Conservation (phyloP, 2,888 invertebrate species). For the Portevinia maculata region DNA sequence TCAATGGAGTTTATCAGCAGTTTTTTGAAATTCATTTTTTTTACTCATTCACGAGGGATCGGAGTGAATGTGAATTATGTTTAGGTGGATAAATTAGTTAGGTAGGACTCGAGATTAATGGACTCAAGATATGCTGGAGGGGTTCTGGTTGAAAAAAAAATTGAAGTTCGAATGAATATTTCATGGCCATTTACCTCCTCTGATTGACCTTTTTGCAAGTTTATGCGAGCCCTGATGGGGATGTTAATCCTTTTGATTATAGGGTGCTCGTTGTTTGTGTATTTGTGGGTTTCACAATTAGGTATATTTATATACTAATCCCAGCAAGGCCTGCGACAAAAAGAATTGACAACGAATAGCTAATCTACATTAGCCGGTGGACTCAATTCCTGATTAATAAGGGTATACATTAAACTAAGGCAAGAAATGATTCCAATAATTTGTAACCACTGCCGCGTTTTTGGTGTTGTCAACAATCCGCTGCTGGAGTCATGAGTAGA, state of each 20-base stretch:
- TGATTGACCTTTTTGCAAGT: background rate
- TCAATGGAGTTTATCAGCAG: constrained; percentile 59
- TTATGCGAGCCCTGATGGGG: background rate
- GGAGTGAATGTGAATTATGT: constrained; percentile 35
- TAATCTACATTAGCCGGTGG: too few species aligned
- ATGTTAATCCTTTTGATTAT: background rate
- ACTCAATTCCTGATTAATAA: too few species aligned
- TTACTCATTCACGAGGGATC: constrained; percentile 17
- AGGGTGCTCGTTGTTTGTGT: too few species aligned
- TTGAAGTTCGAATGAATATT: constrained; percentile 1
- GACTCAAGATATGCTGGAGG: constrained; percentile 16
- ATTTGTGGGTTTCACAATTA: too few species aligned
- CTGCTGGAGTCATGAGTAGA: too few species aligned
- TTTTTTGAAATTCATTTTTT: background rate
- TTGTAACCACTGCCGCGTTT: too few species aligned
- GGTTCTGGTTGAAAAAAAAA: background rate
- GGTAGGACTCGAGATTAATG: constrained; percentile 26
- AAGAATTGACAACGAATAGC: too few species aligned
- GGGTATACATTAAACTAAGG: too few species aligned
- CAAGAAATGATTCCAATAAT: too few species aligned
- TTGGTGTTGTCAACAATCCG: too few species aligned
- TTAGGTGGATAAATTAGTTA: constrained; percentile 39
- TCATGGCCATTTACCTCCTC: background rate
- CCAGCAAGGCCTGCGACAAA: too few species aligned
- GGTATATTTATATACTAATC: too few species aligned